A percentile compares a stretch with the other conserved stretches of the same genome.
These are phyloP conservation scores for Paralvinella palmiformis DNA, from an alignment of 1,140 invertebrate species.

Conservation along the genomic window DNA sequence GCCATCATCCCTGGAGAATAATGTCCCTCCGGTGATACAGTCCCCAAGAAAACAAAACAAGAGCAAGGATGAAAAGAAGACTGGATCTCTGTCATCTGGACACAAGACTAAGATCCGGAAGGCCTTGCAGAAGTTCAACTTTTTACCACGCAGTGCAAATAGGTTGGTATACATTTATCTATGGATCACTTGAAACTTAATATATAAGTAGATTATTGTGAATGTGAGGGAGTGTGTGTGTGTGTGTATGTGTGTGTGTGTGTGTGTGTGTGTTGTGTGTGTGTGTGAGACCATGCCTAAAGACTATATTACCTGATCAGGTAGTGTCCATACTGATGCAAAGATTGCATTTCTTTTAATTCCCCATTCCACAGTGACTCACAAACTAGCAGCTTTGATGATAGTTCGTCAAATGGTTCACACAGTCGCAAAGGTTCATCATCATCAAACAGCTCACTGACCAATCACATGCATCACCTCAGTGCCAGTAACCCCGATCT, in stretches of 20 bases:
- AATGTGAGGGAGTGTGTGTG: constrained; percentile 33
- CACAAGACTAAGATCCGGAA: constrained; percentile 78
- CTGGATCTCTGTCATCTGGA: constrained; percentile 76
- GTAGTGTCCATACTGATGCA: too few species aligned
- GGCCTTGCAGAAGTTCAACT: constrained; percentile 84
- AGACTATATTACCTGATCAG: too few species aligned
- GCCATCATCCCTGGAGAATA: constrained; percentile 39
- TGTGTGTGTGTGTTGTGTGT: too few species aligned
- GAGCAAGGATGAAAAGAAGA: constrained; percentile 59
- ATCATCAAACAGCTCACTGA: constrained; percentile 21
- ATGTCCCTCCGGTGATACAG: constrained; percentile 31
- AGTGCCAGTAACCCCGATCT: constrained; percentile 89
- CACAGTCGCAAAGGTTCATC: constrained; percentile 5
- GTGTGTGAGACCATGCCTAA: too few species aligned
- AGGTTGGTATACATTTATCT: constrained; percentile 48
- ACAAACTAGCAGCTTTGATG: constrained; percentile 28
- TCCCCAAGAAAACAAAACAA: constrained; percentile 34
- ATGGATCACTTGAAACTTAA: constrained; percentile 50
- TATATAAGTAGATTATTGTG: too few species aligned
- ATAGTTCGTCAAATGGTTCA: constrained; percentile 21
- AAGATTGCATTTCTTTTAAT: constrained; percentile 8
- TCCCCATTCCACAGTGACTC: constrained; percentile 24
- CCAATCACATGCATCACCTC: constrained; percentile 36
- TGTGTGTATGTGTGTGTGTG: too few species aligned
- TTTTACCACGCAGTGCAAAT: constrained; percentile 79